Evolutionary conservation across 2,888 invertebrate genomes (phyloP).

Genomic region (Drosophila imparisetae): DNA sequence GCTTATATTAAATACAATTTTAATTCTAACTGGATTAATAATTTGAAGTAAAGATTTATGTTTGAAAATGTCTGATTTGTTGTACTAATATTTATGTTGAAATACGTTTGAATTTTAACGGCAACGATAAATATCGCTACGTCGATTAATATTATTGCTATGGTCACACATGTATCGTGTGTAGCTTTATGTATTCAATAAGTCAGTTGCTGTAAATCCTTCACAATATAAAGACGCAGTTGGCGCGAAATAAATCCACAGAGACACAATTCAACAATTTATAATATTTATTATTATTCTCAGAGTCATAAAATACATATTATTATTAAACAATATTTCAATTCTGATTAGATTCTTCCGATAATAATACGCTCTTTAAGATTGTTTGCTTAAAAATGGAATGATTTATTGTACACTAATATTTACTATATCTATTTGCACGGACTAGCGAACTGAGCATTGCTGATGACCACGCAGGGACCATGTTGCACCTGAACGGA

Average conservation of each 20-base stretch:
- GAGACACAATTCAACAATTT: no score
- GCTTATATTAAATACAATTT: neutral
- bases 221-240: no score
- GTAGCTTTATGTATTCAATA: no score
- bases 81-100: neutral
- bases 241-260: no score
- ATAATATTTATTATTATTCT: neutral
- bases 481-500: conserved; percentile 64
- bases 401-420: conserved; percentile 29
- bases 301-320: neutral
- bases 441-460: conserved; percentile 55
- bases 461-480: conserved; percentile 63
- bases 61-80: neutral
- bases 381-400: conserved; percentile 16
- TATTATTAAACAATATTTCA: neutral
- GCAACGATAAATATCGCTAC: no score
- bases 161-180: no score
- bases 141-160: no score
- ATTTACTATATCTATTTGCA: conserved; percentile 41
- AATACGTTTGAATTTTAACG: no score
- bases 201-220: no score
- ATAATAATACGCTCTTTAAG: neutral
- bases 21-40: no score
- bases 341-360: neutral
- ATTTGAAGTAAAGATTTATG: no score